Evolutionary conservation across 1,140 invertebrate species (phyloP).

Genomic region (Patella vulgata): DNA sequence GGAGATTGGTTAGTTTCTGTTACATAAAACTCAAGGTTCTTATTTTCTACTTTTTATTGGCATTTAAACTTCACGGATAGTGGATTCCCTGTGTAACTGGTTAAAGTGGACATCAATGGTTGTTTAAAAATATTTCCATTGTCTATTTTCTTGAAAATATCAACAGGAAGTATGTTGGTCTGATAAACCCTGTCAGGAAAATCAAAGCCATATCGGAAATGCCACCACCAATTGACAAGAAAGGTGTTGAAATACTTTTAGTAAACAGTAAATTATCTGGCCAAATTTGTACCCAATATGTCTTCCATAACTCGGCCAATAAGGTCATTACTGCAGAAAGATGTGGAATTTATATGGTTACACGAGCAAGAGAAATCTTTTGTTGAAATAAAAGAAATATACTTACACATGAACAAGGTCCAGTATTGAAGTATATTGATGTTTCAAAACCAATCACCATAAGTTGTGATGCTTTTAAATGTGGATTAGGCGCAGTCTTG

Average conservation of each 20-base stretch:
- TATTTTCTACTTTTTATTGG: too few species aligned
- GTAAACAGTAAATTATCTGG: constrained; percentile 62
- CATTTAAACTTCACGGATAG: too few species aligned
- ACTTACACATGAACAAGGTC: constrained; percentile 17
- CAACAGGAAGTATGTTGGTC: too few species aligned
- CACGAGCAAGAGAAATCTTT: constrained; percentile 16
- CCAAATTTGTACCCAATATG: constrained; percentile 38
- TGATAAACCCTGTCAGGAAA: too few species aligned
- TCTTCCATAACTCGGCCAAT: constrained; percentile 34
- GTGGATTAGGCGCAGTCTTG: constrained; percentile 62
- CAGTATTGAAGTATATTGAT: constrained; percentile 25
- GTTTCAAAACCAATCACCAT: constrained; percentile 10
- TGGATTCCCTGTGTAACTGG: too few species aligned
- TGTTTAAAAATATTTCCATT: too few species aligned
- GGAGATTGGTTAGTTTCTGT: neutral
- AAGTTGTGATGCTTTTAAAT: constrained; percentile 57
- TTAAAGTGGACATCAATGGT: too few species aligned
- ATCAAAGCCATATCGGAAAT: constrained; percentile 22
- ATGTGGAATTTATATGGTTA: constrained; percentile 21
- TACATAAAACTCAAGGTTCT: too few species aligned
- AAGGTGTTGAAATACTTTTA: constrained; percentile 38
- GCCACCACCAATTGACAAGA: constrained; percentile 14
- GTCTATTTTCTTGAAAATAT: too few species aligned
- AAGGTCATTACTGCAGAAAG: constrained; percentile 20
- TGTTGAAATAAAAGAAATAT: constrained; percentile 33